Evolutionary conservation across 1,140 invertebrate genomes (phyloP).

Genomic region (Stegodyphus dumicola): DNA sequence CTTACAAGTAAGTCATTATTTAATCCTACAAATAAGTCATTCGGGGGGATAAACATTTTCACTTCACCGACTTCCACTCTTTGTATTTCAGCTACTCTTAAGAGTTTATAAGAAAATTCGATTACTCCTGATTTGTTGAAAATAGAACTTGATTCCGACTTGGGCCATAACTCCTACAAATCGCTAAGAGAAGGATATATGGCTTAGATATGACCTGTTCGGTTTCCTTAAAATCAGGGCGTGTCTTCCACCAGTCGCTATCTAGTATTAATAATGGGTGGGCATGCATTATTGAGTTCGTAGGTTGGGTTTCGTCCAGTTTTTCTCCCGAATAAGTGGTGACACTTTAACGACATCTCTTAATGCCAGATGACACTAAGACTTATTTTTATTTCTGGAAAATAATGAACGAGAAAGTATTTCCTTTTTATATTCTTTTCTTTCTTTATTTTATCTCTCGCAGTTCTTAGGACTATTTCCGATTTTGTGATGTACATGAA

Average conservation of each 20-base stretch:
- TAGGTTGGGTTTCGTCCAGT: neutral
- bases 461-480: too few relatives aligned
- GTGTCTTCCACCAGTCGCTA: neutral
- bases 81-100: too few relatives aligned
- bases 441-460: neutral
- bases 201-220: neutral
- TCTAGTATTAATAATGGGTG: neutral
- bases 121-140: too few relatives aligned
- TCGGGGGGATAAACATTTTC: too few relatives aligned
- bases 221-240: constrained; percentile 19
- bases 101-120: too few relatives aligned
- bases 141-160: too few relatives aligned
- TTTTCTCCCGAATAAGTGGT: neutral
- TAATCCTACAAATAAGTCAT: too few relatives aligned
- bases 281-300: constrained; percentile 1
- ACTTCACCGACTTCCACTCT: too few relatives aligned
- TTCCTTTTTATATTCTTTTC: neutral
- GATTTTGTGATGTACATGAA: too few relatives aligned
- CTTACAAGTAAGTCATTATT: too few relatives aligned
- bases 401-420: neutral
- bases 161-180: too few relatives aligned
- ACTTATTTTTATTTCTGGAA: neutral
- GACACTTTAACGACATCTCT: neutral
- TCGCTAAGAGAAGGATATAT: too few relatives aligned
- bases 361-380: neutral